Conservation (phyloP, 2,888 invertebrate genomes). For the Andrena trimmerana region DNA sequence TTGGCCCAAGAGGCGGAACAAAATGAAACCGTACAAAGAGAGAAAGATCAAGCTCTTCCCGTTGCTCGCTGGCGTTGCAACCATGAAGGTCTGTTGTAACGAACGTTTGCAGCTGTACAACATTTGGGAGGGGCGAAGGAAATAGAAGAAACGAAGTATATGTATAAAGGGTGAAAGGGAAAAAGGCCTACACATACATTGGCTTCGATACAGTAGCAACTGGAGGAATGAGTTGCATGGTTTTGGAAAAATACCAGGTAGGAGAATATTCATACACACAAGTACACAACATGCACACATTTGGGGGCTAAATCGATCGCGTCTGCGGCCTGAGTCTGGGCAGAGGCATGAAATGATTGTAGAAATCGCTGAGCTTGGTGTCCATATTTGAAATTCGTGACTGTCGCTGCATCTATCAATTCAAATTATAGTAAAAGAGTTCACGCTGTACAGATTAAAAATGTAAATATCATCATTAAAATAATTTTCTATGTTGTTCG, state of each 20-base stretch:
- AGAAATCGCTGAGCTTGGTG: slow-evolving; percentile 46
- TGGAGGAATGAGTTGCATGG: not conserved
- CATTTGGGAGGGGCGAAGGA: slow-evolving; percentile 38
- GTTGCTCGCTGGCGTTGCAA: not conserved
- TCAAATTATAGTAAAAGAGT: not conserved
- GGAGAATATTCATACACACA: not conserved
- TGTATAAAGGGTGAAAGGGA: slow-evolving; percentile 34
- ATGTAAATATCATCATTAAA: not conserved
- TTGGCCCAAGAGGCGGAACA: not conserved
- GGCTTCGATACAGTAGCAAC: not conserved
- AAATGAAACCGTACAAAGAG: not conserved
- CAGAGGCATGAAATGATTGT: slow-evolving; percentile 60
- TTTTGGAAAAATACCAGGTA: not conserved
- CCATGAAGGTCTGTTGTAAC: slow-evolving; percentile 2
- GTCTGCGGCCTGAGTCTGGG: slow-evolving; percentile 58
- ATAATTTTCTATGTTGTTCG: not conserved
- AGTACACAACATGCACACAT: not conserved
- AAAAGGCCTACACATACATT: slow-evolving; percentile 14
- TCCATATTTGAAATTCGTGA: slow-evolving; percentile 1
- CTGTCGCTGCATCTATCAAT: not conserved
- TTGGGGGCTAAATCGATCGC: slow-evolving; percentile 71
- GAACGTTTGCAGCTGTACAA: slow-evolving; percentile 13
- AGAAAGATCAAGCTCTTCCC: not conserved
- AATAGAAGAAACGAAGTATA: slow-evolving; percentile 19
- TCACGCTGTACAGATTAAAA: not conserved